phyloP scores from a whole-genome alignment of 30 jellyfish, hydroid and myxozoan genomes.

The Morbakka virulenta region DNA sequence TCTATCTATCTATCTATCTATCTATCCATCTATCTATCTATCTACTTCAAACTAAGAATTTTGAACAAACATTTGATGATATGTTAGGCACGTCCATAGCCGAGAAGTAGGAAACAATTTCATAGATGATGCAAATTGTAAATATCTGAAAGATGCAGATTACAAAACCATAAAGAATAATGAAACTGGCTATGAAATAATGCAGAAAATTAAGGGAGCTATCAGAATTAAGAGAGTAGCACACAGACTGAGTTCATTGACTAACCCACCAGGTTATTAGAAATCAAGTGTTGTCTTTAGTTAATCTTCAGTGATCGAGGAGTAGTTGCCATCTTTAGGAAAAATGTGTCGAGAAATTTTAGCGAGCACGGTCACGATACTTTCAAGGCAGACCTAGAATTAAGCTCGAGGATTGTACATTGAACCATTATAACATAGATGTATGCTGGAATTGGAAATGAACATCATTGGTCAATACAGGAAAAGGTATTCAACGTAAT shows the following conservation, averaged over 20 bases:
- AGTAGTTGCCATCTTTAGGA: slow-evolving; percentile 24
- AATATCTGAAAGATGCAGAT: slow-evolving; percentile 17
- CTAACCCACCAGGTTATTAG: slow-evolving; percentile 48
- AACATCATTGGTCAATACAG: slow-evolving; percentile 57
- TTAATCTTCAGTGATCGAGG: slow-evolving; percentile 61
- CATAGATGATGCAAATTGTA: slow-evolving; percentile 48
- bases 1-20: too few species aligned
- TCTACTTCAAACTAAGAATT: not conserved
- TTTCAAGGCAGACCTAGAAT: slow-evolving; percentile 38
- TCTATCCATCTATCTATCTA: too few species aligned
- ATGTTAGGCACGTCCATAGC: slow-evolving; percentile 54
- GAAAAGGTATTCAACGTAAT: slow-evolving; percentile 35
- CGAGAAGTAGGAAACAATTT: slow-evolving; percentile 47
- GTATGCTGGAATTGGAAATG: slow-evolving; percentile 56
- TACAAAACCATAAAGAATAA: slow-evolving; percentile 16
- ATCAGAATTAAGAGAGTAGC: slow-evolving; percentile 10
- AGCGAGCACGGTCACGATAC: slow-evolving; percentile 44
- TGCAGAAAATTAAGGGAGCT: slow-evolving; percentile 26
- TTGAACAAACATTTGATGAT: slow-evolving; percentile 60
- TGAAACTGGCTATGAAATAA: not conserved
- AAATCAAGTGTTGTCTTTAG: slow-evolving; percentile 56
- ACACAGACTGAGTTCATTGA: slow-evolving; percentile 48
- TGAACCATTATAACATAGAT: slow-evolving; percentile 12
- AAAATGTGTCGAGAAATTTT: slow-evolving; percentile 31
- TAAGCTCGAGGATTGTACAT: slow-evolving; percentile 33